Evolutionary conservation across 1,140 invertebrate species (phyloP).

Genomic region (Lithobius niger): DNA sequence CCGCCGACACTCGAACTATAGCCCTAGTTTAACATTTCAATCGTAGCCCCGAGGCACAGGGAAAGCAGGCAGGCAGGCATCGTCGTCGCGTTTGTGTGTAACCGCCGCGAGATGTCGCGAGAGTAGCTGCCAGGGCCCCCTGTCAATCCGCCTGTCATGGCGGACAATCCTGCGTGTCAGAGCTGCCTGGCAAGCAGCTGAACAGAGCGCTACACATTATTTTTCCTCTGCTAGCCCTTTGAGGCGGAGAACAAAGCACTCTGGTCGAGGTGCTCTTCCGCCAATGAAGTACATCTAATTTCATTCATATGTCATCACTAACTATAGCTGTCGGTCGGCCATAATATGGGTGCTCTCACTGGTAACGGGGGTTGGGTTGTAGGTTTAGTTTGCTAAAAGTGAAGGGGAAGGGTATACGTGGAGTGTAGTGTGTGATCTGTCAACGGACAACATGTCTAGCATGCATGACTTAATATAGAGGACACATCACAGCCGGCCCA

Average conservation of each 20-base stretch:
- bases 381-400: neutral
- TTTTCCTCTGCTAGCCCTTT: neutral
- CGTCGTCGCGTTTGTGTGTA: too few species aligned
- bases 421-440: neutral
- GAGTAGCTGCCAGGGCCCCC: neutral
- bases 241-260: neutral
- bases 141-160: constrained; percentile 6
- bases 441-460: neutral
- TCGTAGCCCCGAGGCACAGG: too few species aligned
- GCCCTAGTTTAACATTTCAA: too few species aligned
- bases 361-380: neutral
- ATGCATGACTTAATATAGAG: constrained; percentile 6
- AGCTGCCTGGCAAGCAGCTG: neutral
- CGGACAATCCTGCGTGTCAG: constrained; percentile 3
- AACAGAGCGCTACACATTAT: neutral
- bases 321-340: neutral
- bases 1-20: too few species aligned
- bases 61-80: too few species aligned
- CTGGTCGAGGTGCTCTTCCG: neutral
- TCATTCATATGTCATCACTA: constrained; percentile 5
- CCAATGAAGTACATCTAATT: constrained; percentile 8
- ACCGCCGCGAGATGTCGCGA: too few species aligned
- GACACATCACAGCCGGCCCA: neutral
- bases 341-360: neutral
- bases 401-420: neutral